Evolutionary conservation across 2,113 vertebrate genomes (phyloP).

Genomic region (Dermatemys mawii): DNA sequence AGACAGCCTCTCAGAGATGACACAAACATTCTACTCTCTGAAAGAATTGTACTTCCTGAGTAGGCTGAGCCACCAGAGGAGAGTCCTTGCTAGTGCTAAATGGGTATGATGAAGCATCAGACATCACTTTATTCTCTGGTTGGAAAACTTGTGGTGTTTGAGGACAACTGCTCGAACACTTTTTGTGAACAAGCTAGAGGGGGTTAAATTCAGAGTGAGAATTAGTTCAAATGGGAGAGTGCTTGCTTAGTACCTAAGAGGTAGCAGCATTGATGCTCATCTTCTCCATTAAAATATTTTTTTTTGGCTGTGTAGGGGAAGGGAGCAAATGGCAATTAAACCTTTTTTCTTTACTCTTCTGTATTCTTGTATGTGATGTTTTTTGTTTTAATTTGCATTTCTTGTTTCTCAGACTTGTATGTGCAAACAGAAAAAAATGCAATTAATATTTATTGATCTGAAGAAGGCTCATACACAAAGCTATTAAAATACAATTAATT

Average conservation of each 20-base stretch:
- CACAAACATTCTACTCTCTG: not conserved
- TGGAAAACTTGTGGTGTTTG: not conserved
- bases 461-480: not conserved
- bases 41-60: not conserved
- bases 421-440: not conserved
- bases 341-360: not conserved
- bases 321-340: not conserved
- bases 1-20: not conserved
- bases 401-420: not conserved
- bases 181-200: not conserved
- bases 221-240: not conserved
- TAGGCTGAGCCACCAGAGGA: not conserved
- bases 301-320: not conserved
- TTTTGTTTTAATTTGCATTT: not conserved
- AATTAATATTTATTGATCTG: not conserved
- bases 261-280: not conserved
- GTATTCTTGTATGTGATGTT: not conserved
- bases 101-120: not conserved
- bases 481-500: not conserved
- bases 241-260: not conserved
- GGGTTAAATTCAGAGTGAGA: not conserved
- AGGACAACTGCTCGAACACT: not conserved
- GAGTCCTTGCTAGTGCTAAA: not conserved
- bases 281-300: not conserved
- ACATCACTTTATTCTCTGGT: not conserved